A percentile compares a stretch with the other conserved stretches of the same genome.
phyloP scores from a whole-genome alignment of 2,888 invertebrate species.

The Ganaspis brasiliensis region DNA sequence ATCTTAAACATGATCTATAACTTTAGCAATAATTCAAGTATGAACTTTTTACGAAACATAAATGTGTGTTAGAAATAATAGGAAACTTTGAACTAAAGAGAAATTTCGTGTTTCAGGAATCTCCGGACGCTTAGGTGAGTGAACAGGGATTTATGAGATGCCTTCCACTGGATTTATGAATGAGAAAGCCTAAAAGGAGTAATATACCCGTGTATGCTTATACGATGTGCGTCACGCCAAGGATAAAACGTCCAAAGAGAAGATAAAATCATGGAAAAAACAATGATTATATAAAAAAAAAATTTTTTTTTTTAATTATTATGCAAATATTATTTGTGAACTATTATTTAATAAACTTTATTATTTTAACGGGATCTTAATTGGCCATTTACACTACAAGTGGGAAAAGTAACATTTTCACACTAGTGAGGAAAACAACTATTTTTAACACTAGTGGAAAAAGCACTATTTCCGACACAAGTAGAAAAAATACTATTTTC shows the following conservation, averaged over 20 bases:
- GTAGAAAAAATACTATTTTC: too few species aligned
- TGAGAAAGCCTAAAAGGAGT: slow-evolving; percentile 22
- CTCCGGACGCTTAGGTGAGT: slow-evolving; percentile 34
- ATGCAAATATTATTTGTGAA: too few species aligned
- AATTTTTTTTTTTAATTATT: too few species aligned
- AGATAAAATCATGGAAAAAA: not conserved
- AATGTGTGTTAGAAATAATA: slow-evolving; percentile 29
- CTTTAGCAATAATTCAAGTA: slow-evolving; percentile 6
- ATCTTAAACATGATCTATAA: slow-evolving; percentile 18
- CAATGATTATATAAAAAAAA: not conserved
- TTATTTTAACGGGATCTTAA: too few species aligned
- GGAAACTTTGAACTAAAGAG: slow-evolving; percentile 33
- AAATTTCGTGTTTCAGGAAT: slow-evolving; percentile 36
- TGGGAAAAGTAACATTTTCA: too few species aligned
- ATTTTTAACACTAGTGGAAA: too few species aligned
- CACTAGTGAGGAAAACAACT: too few species aligned
- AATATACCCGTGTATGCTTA: not conserved
- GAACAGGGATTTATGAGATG: slow-evolving; percentile 35
- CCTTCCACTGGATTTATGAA: slow-evolving; percentile 38
- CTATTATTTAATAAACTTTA: too few species aligned
- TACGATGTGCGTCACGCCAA: slow-evolving; percentile 13
- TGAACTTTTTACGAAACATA: slow-evolving; percentile 15
- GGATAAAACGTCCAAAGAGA: too few species aligned
- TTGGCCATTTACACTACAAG: too few species aligned
- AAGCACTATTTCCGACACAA: too few species aligned